A percentile compares a stretch with the other conserved stretches of the same genome.
Conservation (phyloP, 2,797 vertebrate species). For the Cephalopachus bancanus region DNA sequence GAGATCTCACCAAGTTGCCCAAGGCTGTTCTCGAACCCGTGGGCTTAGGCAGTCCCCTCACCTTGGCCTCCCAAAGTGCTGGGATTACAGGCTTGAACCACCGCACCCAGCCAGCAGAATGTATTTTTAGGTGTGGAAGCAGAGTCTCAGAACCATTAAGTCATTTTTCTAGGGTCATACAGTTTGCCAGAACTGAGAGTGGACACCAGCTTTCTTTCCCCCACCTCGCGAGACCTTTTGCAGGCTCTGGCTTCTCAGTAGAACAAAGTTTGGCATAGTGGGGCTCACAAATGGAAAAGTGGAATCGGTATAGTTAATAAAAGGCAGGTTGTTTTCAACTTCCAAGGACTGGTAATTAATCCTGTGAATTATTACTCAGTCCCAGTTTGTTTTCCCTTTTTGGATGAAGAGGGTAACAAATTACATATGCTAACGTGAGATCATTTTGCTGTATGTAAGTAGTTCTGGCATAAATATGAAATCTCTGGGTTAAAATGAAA, state of each 20-base stretch:
- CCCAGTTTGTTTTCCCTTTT: background rate
- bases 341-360: background rate
- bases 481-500: conserved; percentile 13
- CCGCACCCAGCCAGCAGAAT: background rate
- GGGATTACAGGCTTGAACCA: no score
- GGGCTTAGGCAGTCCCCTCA: no score
- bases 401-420: background rate
- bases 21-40: no score
- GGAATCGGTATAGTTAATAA: background rate
- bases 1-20: no score
- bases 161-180: background rate
- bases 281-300: background rate
- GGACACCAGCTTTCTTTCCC: background rate
- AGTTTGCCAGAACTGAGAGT: background rate
- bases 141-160: background rate
- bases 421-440: background rate
- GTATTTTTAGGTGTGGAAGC: conserved; percentile 27
- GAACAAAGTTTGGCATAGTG: background rate
- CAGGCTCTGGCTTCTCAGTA: background rate
- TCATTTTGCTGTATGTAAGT: background rate
- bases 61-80: no score
- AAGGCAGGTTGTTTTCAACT: background rate
- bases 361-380: background rate
- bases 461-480: background rate
- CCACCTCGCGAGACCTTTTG: background rate